Base-by-base conservation (phyloP, 2,797 vertebrate species). In the Fistularia tabacaria region DNA sequence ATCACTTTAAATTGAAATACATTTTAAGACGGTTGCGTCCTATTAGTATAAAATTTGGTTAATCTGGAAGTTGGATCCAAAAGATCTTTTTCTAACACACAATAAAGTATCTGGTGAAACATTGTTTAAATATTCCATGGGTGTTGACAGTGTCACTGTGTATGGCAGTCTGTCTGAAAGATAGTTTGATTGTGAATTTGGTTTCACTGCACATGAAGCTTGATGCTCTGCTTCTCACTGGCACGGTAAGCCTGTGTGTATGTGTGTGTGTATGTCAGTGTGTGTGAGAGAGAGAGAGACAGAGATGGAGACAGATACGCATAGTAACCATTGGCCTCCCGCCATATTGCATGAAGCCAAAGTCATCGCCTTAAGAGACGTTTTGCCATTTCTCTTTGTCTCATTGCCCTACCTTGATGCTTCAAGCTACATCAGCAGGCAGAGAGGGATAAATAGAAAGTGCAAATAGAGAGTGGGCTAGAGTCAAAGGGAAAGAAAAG, bases 281-380 rank as follows among this genome's bases (percentile, higher is more conserved):
- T 12, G 45, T 44, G 38, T 15, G 13, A n/a, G 15, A 49, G 55
- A 74, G 69, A 62, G 60, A 77, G 72, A 75, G 56, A 78, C 57
- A 74, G 8, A 53, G 38, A 54, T 62, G 49, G 25, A 11, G 51
- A 37, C 43, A 64, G 15, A 64, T 6, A 57, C 50, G 76, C 59
- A 44, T 49, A 66, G 51, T 57, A 52, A 73, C 59, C 51, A 50
- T 54, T 53, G 51, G 56, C 67, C 78, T 79, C 72, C 66, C 52
- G 54, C 64, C 71, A 62, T 69, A 62, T 66, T 72, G 65, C 59
- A 59, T 49, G 36, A 38, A 51, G 39, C 54, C 61, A 59, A 25
- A 25, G 25, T 25, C 25, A 25, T 25, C 69, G 59, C 50, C 38
- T 74, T 59, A 69, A 44, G 40, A 36, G 57, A 44, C 49, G 47